phyloP scores from a whole-genome alignment of 2,888 invertebrate species.

The Melieria picta region DNA sequence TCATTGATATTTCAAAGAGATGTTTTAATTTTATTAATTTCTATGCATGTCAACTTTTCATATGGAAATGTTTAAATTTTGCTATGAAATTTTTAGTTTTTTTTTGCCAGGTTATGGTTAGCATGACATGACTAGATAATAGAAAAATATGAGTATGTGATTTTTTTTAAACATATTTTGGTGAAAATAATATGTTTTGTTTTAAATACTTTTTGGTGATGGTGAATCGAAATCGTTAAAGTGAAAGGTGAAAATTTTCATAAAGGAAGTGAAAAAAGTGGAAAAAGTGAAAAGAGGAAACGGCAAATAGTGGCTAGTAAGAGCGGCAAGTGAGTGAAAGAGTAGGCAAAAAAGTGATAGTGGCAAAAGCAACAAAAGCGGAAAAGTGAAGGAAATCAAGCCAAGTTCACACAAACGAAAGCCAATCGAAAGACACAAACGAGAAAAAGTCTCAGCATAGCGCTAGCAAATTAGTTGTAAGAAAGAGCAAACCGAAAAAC shows the following conservation, averaged over 20 bases:
- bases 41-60: not conserved
- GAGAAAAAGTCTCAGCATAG: conserved; percentile 32
- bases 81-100: conserved; percentile 2
- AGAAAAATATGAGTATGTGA: too few species aligned
- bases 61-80: conserved; percentile 10
- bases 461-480: conserved; percentile 41
- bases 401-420: not conserved
- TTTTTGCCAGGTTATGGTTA: not conserved
- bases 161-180: too few species aligned
- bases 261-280: conserved; percentile 5
- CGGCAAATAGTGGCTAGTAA: conserved; percentile 8
- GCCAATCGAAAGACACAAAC: not conserved
- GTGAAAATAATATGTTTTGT: too few species aligned
- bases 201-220: not conserved
- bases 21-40: conserved; percentile 4
- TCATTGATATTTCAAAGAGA: conserved; percentile 10
- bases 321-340: not conserved
- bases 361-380: not conserved
- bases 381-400: not conserved
- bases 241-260: conserved; percentile 6
- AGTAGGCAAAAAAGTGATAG: conserved; percentile 1
- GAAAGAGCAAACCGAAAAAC: conserved; percentile 15
- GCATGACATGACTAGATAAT: too few species aligned
- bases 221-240: not conserved
- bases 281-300: not conserved